Base-by-base conservation (phyloP, 35 echinoderm and acorn worm genomes). In the Diadema setosum region DNA sequence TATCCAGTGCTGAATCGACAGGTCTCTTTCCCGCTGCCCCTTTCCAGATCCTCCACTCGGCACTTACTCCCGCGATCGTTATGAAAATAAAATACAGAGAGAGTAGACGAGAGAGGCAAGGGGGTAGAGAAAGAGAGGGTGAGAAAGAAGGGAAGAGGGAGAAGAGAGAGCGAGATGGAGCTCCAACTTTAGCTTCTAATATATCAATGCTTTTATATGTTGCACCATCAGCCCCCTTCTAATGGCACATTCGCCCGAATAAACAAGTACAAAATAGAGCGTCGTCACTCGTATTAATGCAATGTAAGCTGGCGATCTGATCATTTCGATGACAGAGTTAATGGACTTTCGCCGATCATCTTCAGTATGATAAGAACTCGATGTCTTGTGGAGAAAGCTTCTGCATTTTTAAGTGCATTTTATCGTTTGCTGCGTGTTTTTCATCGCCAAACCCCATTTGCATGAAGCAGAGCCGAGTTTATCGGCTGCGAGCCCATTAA, bases 241-340 rank as follows among this genome's bases (percentile, higher is more conserved):
- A 78, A 78, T 78, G 73, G 73, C 37, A 36, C 37, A 78, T 78
- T 78, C 73, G 37, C 14, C 14, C 9, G 40, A 21, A 78, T 78
- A 44, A 78, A 78, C 37, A 43, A 78, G 33, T 35, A 78, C 23
- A 78, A 78, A 78, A 36, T 33, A 63, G 9, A 36, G 73, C 73
- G 73, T 41, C 73, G 20, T 26, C 27, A 44, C 44, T 78, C 27
- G 26, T 78, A 78, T 78, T 78, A 78, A 78, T 35, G 73, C 73
- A 78, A 78, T 78, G 73, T 78, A 78, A 78, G 73, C 73, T 78
- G 34, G 44, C 73, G 73, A 78, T 78, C 73, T 78, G 40, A 78
- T 78, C 73, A 78, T 78, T 78, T 78, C 63, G 73, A 44, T 78
- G 73, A 78, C 73, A 78, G 73, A 78, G 35, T 78, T 78, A 78